Conservation (phyloP, 2,888 invertebrate species). For the Trichogramma evanescens region DNA sequence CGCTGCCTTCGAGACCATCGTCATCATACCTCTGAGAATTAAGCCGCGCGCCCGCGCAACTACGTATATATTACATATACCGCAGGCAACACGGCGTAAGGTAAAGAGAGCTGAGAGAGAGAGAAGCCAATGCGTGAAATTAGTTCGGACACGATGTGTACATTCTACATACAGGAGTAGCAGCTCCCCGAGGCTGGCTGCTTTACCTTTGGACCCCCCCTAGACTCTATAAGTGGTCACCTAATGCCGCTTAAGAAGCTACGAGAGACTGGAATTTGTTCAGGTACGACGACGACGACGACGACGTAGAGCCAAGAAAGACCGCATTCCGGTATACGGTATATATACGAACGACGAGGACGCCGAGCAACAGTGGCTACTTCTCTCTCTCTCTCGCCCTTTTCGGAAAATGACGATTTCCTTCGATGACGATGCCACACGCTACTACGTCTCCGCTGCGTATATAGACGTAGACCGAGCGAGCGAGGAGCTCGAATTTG, state of each 20-base stretch:
- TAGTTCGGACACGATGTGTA: conserved; percentile 11
- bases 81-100: neutral
- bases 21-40: neutral
- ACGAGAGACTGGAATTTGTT: conserved; percentile 26
- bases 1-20: neutral
- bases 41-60: neutral
- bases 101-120: neutral
- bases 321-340: neutral
- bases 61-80: neutral
- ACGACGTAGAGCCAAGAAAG: neutral
- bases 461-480: neutral
- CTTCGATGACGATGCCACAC: conserved; percentile 1
- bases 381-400: conserved; percentile 7
- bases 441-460: neutral
- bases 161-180: neutral
- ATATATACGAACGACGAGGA: conserved; percentile 28
- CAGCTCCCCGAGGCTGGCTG: neutral
- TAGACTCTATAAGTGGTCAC: conserved; percentile 36
- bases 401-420: conserved; percentile 27
- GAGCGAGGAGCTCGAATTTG: neutral
- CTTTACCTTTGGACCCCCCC: neutral
- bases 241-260: conserved; percentile 39
- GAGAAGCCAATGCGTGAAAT: conserved; percentile 19
- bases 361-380: conserved; percentile 38
- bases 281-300: conserved; percentile 28